Percentiles rank a stretch among this genome's conserved stretches.
These are phyloP conservation scores for Urocyon cinereoargenteus DNA, from an alignment of 2,797 vertebrate species.

Conservation along the genomic window DNA sequence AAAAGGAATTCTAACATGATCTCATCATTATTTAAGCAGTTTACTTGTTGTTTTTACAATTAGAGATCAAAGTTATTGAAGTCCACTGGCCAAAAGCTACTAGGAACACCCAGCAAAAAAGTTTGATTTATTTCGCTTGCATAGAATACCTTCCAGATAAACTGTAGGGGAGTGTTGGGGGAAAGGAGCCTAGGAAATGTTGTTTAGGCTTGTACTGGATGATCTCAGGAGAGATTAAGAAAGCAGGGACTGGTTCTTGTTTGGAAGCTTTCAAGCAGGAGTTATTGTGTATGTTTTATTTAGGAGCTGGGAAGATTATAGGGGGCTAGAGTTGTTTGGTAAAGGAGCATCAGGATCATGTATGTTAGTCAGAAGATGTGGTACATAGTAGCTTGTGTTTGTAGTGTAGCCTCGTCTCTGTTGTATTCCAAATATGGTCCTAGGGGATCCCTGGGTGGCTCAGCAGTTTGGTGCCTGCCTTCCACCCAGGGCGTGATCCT, in stretches of 20 bases:
- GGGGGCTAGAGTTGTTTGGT: background rate
- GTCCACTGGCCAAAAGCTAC: background rate
- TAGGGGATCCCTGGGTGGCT: no score
- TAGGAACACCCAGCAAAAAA: background rate
- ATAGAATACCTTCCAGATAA: background rate
- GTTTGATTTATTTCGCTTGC: background rate
- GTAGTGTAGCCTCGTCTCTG: background rate
- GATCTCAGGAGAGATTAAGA: background rate
- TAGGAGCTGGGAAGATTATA: background rate
- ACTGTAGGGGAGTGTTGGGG: rapidly evolving
- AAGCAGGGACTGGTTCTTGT: background rate
- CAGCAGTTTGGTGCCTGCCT: no score
- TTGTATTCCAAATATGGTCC: background rate
- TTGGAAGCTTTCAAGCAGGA: background rate
- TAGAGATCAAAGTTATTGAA: background rate
- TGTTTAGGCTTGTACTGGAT: background rate
- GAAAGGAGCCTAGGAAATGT: background rate
- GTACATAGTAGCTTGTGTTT: background rate
- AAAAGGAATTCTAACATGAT: background rate
- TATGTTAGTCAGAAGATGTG: background rate
- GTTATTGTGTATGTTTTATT: background rate
- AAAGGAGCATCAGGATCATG: background rate
- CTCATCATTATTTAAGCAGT: background rate
- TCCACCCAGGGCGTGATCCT: no score
- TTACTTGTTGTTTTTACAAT: background rate